A percentile compares a stretch with the other conserved stretches of the same genome.
These are phyloP conservation scores for Pangasius djambal DNA, from an alignment of 2,797 vertebrate species.

Conservation along the genomic window DNA sequence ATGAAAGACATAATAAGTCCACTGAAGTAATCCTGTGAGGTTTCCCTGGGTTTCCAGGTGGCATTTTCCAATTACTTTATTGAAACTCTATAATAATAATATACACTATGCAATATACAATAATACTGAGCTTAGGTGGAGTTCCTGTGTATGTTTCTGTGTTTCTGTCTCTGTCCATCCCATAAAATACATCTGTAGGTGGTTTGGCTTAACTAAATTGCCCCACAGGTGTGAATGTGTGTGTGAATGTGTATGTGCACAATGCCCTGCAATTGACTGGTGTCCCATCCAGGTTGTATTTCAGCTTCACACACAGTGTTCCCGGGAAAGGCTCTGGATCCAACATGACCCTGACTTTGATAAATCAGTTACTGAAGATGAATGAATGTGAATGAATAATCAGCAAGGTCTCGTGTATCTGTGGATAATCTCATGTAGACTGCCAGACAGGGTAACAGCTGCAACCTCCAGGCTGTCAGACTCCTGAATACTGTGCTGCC, in stretches of 20 bases:
- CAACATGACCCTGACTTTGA: not conserved
- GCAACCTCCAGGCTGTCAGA: not conserved
- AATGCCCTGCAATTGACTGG: not conserved
- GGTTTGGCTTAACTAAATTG: not conserved
- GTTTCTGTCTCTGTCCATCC: not conserved
- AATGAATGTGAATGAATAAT: not conserved
- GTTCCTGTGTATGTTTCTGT: not conserved
- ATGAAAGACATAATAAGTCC: not conserved
- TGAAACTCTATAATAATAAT: not conserved
- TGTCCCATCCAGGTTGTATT: no score
- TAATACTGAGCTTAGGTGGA: not conserved
- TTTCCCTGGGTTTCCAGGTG: not conserved
- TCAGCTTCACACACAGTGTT: no score
- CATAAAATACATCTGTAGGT: not conserved
- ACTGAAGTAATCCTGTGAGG: not conserved
- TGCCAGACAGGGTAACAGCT: not conserved
- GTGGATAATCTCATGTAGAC: not conserved
- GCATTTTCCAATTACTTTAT: no score
- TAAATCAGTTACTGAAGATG: not conserved
- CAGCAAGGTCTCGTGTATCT: not conserved
- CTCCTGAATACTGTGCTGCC: not conserved
- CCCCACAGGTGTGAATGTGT: not conserved
- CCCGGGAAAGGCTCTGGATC: not conserved
- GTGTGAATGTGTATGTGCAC: not conserved
- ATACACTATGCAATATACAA: not conserved